Evolutionary conservation across 1,140 invertebrate species (phyloP), one percentile per base, ranked within the genome.

Genomic region (Branchinecta lynchi): DNA sequence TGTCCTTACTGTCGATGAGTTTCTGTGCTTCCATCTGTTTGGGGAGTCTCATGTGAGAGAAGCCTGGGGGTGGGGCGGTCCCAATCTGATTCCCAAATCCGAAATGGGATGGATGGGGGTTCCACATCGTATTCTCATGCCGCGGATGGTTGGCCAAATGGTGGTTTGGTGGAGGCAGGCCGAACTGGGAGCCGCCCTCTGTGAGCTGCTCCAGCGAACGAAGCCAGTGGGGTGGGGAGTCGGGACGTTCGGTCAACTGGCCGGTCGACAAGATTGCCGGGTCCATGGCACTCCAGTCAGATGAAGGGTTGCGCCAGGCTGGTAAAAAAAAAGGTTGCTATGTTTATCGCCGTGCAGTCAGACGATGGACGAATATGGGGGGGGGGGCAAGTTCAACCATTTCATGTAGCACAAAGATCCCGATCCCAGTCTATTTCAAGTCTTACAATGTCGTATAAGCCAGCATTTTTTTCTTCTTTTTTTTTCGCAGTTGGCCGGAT

Each of bases 261-360:
- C 74, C 73, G 68, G 87, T 87, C 69, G 87, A 87, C 75, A 93
- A 84, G 74, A 93, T 92, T 69, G 90, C 89, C 70, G 90, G 89
- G 80, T 93, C 90, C 79, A 91, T 83, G 71, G 87, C 84, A 74
- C 89, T 89, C 89, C 89, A 90, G 79, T 90, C 88, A 71, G 83
- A 77, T 65, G 44, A 70, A 71, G 20, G 74, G 65, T 44, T 73
- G 70, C 45, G 73, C 74, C 65, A 73, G 65, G 65, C 73, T 70
- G 66, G 17, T 1, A 60, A 60, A 67, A 32, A 32, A 32, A 67
- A 32, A 32, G 5, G 32, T 32, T 32, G 5, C 32, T 3, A 32
- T 32, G 32, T 5, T 32, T 32, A 32, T 32, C 32, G 32, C 5
- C 32, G 5, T 5, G 32, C 32, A 32, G 32, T 32, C 32, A 32